Evolutionary conservation across 1,140 invertebrate species (phyloP).

Genomic region (Drosophila melanica): DNA sequence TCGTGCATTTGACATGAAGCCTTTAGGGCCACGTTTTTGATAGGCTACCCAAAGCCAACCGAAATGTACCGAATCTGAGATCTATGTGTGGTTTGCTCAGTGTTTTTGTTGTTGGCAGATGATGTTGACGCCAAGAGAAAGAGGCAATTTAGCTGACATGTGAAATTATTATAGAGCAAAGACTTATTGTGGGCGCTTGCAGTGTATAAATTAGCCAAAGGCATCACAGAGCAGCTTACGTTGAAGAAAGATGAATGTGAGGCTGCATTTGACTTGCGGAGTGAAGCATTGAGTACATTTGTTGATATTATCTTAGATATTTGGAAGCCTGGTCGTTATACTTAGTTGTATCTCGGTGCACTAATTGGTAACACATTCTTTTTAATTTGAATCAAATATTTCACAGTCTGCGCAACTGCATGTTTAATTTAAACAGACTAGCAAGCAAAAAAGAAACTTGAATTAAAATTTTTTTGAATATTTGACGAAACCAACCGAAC

Average conservation of each 20-base stretch:
- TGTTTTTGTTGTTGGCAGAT: constrained; percentile 21
- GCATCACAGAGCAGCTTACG: constrained; percentile 17
- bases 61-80: constrained; percentile 6
- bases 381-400: not conserved
- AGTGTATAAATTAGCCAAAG: constrained; percentile 38
- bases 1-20: constrained; percentile 78
- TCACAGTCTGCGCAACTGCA: not conserved
- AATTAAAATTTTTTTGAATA: not conserved
- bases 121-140: constrained; percentile 7
- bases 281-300: not conserved
- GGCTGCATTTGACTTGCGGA: not conserved
- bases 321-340: not conserved
- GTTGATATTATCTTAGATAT: not conserved
- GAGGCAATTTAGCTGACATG: constrained; percentile 35
- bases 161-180: constrained; percentile 35
- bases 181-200: constrained; percentile 23
- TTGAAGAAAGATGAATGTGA: constrained; percentile 20
- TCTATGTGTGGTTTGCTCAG: constrained; percentile 37
- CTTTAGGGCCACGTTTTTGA: constrained; percentile 68
- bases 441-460: not conserved
- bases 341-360: not conserved
- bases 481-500: not conserved
- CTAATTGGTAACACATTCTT: not conserved
- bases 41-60: constrained; percentile 35
- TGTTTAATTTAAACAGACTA: no score